These are phyloP conservation scores for Julus scandinavius DNA, from an alignment of 2,888 invertebrate genomes.

Conservation along the genomic window DNA sequence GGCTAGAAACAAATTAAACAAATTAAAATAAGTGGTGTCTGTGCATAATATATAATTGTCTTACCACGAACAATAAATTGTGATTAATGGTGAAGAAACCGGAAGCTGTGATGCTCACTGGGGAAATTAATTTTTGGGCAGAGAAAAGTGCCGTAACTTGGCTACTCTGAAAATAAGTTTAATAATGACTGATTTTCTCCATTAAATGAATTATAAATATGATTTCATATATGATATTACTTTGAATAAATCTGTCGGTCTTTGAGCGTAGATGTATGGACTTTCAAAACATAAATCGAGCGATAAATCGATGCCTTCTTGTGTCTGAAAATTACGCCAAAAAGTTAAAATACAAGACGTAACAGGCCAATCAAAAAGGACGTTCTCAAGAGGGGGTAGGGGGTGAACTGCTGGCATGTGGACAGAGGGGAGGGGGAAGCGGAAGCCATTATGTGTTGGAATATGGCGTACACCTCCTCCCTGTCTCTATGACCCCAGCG, in stretches of 20 bases:
- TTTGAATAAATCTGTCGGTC: background rate
- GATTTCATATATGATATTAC: background rate
- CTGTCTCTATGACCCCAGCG: too few relatives aligned
- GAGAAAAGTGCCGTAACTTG: background rate
- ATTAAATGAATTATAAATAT: too few relatives aligned
- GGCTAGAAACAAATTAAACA: too few relatives aligned
- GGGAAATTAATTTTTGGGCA: background rate
- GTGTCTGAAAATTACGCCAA: background rate
- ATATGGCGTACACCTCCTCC: too few relatives aligned
- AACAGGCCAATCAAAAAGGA: too few relatives aligned
- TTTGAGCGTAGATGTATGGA: background rate
- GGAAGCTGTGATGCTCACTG: background rate
- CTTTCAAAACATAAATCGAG: conserved; percentile 6
- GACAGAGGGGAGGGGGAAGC: too few relatives aligned
- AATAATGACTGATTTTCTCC: background rate
- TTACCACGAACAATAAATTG: background rate
- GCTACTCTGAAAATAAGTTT: background rate
- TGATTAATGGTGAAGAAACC: background rate
- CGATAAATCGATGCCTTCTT: background rate
- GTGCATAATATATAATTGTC: background rate
- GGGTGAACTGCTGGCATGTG: too few relatives aligned
- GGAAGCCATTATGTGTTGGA: too few relatives aligned
- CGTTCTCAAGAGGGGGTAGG: too few relatives aligned
- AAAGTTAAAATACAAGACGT: too few relatives aligned
- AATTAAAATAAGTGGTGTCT: background rate